These are phyloP conservation scores for Mnemiopsis leidyi DNA, from an alignment of 37 sponge, comb jelly and placozoan species.

Conservation along the genomic window DNA sequence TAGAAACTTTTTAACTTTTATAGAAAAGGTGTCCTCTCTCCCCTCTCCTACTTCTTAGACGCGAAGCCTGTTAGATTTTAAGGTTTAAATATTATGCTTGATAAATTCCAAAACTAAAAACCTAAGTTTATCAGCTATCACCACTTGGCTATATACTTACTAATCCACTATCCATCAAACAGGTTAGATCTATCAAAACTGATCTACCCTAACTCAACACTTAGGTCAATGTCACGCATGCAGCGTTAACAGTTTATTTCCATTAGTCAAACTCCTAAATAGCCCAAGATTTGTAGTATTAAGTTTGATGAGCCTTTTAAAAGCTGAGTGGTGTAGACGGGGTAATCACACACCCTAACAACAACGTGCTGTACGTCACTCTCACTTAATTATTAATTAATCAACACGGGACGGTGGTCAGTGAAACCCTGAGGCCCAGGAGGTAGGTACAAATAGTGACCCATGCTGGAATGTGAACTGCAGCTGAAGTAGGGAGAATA, in stretches of 20 bases:
- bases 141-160: no score
- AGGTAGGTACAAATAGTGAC: not conserved
- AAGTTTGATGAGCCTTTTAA: not conserved
- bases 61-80: no score
- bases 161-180: no score
- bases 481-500: not conserved
- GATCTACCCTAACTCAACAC: not conserved
- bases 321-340: not conserved
- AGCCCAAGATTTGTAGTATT: not conserved
- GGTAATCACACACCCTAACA: not conserved
- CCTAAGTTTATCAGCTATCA: no score
- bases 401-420: not conserved
- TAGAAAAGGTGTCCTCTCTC: no score
- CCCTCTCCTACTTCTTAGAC: no score
- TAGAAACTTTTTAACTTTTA: no score
- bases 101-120: no score
- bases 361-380: not conserved
- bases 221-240: not conserved
- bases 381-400: not conserved
- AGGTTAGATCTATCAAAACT: no score
- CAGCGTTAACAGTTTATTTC: not conserved
- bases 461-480: not conserved
- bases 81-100: no score
- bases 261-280: not conserved
- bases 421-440: not conserved